These are phyloP conservation scores for Pseudomyrmex concolor DNA, from an alignment of 1,140 invertebrate species.

Conservation along the genomic window DNA sequence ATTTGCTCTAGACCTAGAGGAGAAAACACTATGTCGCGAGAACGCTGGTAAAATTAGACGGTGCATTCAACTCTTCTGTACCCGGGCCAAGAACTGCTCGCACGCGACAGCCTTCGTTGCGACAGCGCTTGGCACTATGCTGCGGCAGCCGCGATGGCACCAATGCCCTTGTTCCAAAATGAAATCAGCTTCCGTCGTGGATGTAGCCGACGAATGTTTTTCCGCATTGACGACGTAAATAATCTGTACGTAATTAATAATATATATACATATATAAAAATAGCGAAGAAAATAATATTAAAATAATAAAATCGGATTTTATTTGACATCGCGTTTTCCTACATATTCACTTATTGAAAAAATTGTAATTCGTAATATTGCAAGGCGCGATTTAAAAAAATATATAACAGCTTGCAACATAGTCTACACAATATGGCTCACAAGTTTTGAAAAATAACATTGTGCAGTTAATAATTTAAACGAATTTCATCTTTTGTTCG, in stretches of 20 bases:
- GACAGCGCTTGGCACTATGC: slow-evolving; percentile 44
- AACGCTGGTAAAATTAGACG: slow-evolving; percentile 75
- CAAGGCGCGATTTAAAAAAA: background rate
- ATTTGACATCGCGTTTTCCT: too few relatives aligned
- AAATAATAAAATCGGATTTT: background rate
- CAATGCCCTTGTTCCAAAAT: slow-evolving; percentile 74
- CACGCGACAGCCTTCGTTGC: slow-evolving; percentile 53
- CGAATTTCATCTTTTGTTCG: background rate
- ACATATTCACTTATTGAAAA: too few relatives aligned
- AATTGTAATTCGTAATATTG: too few relatives aligned
- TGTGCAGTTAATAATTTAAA: background rate
- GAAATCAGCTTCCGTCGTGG: slow-evolving; percentile 58
- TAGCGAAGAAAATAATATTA: background rate
- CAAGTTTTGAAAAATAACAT: background rate
- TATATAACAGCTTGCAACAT: background rate
- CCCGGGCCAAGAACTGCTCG: slow-evolving; percentile 69
- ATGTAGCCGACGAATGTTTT: slow-evolving; percentile 61
- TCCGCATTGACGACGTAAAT: slow-evolving; percentile 47
- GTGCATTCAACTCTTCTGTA: slow-evolving; percentile 77
- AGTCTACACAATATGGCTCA: too few relatives aligned
- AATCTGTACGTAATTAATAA: slow-evolving; percentile 55
- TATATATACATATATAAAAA: background rate
- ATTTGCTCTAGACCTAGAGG: slow-evolving; percentile 77
- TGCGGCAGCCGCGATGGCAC: slow-evolving; percentile 70
- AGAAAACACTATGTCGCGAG: slow-evolving; percentile 62